phyloP scores from a whole-genome alignment of 2,888 invertebrate species.

The Sceliomorpha sp. region DNA sequence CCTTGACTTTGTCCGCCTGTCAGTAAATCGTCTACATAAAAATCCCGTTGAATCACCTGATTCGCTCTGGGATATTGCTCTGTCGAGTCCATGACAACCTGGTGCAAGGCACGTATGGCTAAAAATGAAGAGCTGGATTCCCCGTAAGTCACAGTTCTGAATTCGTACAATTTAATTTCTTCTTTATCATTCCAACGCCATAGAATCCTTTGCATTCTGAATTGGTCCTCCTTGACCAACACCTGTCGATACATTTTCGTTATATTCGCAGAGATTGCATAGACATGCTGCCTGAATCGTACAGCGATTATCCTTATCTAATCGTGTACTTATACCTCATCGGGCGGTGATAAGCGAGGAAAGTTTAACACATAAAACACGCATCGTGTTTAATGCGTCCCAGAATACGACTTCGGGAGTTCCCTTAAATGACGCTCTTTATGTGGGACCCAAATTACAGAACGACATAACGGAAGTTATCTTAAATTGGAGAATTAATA shows the following conservation, averaged over 20 bases:
- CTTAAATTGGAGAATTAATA: not conserved
- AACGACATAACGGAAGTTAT: not conserved
- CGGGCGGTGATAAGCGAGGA: not conserved
- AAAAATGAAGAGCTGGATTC: conserved; percentile 58
- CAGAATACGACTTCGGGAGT: not conserved
- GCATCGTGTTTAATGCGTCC: not conserved
- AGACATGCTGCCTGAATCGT: conserved; percentile 36
- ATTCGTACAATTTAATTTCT: conserved; percentile 30
- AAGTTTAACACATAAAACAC: not conserved
- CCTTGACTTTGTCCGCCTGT: too few relatives aligned
- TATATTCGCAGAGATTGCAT: conserved; percentile 61
- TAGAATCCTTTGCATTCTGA: conserved; percentile 59
- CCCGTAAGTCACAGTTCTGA: conserved; percentile 61
- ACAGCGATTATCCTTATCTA: too few relatives aligned
- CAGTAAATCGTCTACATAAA: conserved; percentile 46
- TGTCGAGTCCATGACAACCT: conserved; percentile 48
- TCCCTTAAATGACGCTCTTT: not conserved
- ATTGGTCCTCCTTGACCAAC: conserved; percentile 29
- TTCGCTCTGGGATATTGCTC: conserved; percentile 45
- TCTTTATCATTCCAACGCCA: conserved; percentile 53
- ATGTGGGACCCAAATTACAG: not conserved
- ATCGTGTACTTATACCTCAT: not conserved
- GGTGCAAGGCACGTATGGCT: conserved; percentile 56
- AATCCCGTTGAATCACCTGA: conserved; percentile 18
- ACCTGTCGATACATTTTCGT: conserved; percentile 65